Percentiles rank a stretch among this genome's conserved stretches.
Conservation (phyloP, 2,797 vertebrate species). For the Echiichthys vipera region DNA sequence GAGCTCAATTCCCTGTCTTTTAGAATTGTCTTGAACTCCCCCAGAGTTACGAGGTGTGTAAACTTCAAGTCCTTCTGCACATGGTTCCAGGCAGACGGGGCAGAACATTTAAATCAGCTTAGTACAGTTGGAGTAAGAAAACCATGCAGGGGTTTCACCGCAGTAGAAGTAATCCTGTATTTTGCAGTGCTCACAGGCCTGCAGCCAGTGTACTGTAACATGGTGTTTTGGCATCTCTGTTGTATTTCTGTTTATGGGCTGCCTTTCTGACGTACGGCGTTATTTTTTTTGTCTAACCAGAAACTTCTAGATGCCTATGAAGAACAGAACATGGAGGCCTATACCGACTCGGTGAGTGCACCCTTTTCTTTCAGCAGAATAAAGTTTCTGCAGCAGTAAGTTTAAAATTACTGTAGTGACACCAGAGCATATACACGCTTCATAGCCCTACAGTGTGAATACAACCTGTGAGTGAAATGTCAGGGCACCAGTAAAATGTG, state of each 20-base stretch:
- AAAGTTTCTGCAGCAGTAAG: neutral
- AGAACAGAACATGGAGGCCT: slow-evolving; percentile 92
- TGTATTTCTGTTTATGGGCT: neutral
- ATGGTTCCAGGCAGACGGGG: too few relatives aligned
- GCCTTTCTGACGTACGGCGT: neutral
- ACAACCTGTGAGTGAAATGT: neutral
- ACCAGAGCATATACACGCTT: neutral
- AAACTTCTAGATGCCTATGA: slow-evolving; percentile 93
- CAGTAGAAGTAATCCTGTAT: neutral
- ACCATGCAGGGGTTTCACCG: neutral
- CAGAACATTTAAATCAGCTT: too few relatives aligned
- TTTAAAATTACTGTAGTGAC: neutral
- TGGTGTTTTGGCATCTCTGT: neutral
- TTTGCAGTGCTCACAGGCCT: neutral
- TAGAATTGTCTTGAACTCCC: too few relatives aligned
- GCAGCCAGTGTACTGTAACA: neutral
- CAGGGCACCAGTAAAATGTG: neutral
- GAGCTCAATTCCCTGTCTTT: too few relatives aligned
- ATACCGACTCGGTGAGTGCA: slow-evolving; percentile 90
- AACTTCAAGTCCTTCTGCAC: too few relatives aligned
- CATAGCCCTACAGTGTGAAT: too few relatives aligned
- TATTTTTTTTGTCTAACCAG: slow-evolving; percentile 70
- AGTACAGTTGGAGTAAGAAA: neutral
- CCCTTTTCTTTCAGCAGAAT: neutral
- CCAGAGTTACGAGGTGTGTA: too few relatives aligned